Conservation (phyloP, 2,797 vertebrate genomes). For the Schizothorax lantsangensis region DNA sequence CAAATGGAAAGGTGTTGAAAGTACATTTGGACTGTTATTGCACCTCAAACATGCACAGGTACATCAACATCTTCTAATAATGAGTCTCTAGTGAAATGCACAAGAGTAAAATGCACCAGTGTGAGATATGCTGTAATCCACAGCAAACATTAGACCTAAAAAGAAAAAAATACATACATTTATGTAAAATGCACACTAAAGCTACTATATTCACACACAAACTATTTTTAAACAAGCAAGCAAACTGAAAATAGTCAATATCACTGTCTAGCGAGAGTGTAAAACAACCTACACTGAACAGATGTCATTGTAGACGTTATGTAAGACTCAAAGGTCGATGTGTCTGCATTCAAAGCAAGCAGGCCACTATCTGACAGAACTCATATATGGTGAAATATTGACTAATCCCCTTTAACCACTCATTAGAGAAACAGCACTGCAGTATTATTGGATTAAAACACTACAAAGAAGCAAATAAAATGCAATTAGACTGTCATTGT, state of each 20-base stretch:
- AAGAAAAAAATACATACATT: not conserved
- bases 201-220: not conserved
- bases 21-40: not conserved
- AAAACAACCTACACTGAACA: constrained; percentile 1
- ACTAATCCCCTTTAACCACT: not conserved
- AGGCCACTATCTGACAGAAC: not conserved
- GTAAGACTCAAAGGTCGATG: constrained; percentile 33
- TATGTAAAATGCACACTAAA: not conserved
- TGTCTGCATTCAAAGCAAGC: constrained; percentile 6
- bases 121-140: not conserved
- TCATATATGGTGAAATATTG: constrained; percentile 7
- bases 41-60: not conserved
- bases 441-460: not conserved
- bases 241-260: constrained; percentile 1
- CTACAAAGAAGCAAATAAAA: not conserved
- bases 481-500: not conserved
- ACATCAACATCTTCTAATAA: not conserved
- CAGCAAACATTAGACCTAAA: not conserved
- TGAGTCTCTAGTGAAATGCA: not conserved
- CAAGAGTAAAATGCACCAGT: not conserved
- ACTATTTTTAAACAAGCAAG: not conserved
- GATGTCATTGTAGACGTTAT: constrained; percentile 13
- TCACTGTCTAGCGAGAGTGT: not conserved
- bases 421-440: not conserved
- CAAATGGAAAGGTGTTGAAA: not conserved